phyloP scores from a whole-genome alignment of 2,888 invertebrate genomes.

The Apotomis betuletana region DNA sequence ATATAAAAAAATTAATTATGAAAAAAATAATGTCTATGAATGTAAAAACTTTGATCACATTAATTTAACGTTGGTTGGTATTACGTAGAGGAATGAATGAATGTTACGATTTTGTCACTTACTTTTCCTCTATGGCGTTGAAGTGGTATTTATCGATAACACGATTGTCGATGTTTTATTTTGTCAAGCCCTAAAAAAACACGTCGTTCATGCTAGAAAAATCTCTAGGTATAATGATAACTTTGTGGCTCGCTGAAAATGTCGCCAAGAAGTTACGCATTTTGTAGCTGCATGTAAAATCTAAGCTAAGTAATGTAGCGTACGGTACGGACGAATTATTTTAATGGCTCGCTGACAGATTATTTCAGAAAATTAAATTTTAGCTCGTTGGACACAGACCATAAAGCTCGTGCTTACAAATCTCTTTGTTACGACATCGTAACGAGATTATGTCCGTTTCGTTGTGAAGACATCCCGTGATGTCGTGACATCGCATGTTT shows the following conservation, averaged over 20 bases:
- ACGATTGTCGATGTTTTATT: no score
- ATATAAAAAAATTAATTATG: no score
- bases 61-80: no score
- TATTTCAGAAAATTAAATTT: conserved; percentile 84
- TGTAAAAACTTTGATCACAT: no score
- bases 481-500: conserved; percentile 75
- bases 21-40: no score
- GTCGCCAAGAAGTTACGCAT: conserved; percentile 49
- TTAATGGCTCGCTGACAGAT: conserved; percentile 80
- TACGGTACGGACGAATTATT: conserved; percentile 79
- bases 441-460: conserved; percentile 82
- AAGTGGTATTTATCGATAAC: no score
- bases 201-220: no score
- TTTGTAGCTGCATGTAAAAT: conserved; percentile 61
- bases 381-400: conserved; percentile 82
- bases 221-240: no score
- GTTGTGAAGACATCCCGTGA: conserved; percentile 76
- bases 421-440: conserved; percentile 84
- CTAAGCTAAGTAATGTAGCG: conserved; percentile 58
- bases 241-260: conserved; percentile 43
- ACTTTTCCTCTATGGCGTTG: no score
- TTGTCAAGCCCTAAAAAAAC: no score
- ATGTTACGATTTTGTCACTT: no score
- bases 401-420: conserved; percentile 83
- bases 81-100: no score